Base-by-base conservation (phyloP, 2,113 vertebrate genomes). In the Pelecanoides urinatrix region DNA sequence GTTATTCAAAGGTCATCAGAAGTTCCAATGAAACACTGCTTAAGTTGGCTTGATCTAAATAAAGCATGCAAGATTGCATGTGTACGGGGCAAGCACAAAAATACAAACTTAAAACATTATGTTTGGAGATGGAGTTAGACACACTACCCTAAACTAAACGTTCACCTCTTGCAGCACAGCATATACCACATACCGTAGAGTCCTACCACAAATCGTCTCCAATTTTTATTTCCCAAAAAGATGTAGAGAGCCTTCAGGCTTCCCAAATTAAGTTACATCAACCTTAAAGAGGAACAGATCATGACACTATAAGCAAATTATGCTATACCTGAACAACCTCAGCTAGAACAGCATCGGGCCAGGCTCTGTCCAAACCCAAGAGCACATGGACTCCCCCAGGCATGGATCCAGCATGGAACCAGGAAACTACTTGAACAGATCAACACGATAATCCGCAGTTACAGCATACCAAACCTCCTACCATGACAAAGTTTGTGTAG, bases 181-280 rank as follows among this genome's bases (percentile, higher is more conserved):
- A 5, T 2, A 38, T 1, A 27, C 8, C 44, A 55, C 30, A 34
- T 0, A 15, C 0, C 47, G 50, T 80, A 21, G 15, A 73, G 63
- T 34, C 49, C 68, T 88, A 45, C 72, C 56, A 70, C 62, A 38
- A 16, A 72, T 7, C 44, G 27, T 8, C 58, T 49, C 50, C 34
- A 10, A 6, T 16, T 44, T 38, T 8, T 4, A 1, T 72, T 75
- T 29, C 82, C 18, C 47, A 65, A 44, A 36, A 70, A 76, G 47
- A 61, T 9, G n/a, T 1, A 78, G 36, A 0, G 1, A 91, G 44
- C 22, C 38, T 63, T 58, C 66, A 44, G 44, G 47, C 53, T 63
- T 79, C 80, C n/a, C 56, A 63, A 56, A 73, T 84, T 19, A 42
- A 71, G 32, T 63, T 36, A n/a, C 20, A 19, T 5, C 32, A 75